Percentiles rank a stretch among this genome's conserved stretches.
These are phyloP conservation scores for Catharus fuscescens DNA, from an alignment of 2,113 vertebrate genomes.

Conservation along the genomic window DNA sequence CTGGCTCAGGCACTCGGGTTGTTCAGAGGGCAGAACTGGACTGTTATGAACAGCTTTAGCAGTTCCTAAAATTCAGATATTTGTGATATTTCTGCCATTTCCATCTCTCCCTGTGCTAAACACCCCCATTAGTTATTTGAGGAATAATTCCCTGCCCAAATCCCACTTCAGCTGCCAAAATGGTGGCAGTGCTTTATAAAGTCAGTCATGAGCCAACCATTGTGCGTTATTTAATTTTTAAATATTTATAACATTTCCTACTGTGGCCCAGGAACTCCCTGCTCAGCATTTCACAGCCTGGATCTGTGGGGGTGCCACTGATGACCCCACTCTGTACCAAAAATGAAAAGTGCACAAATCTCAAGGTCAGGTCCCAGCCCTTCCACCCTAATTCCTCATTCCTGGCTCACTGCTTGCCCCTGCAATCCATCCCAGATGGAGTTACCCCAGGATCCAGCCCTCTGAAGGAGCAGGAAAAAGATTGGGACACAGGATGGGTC, in stretches of 20 bases:
- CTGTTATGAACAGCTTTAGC: too few relatives aligned
- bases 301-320: neutral
- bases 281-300: neutral
- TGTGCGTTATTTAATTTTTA: neutral
- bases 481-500: neutral
- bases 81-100: neutral
- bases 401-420: neutral
- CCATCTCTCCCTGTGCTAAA: neutral
- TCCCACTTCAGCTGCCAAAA: neutral
- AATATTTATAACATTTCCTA: neutral
- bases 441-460: neutral
- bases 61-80: neutral
- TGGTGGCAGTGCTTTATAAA: neutral
- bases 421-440: neutral
- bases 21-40: neutral
- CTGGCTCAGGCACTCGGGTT: accelerated
- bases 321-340: neutral
- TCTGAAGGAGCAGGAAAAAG: neutral
- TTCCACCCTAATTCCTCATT: neutral
- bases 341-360: neutral
- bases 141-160: neutral
- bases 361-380: neutral
- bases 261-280: neutral
- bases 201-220: neutral
- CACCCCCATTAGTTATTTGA: too few relatives aligned